Conservation (phyloP, 53 echinoderm and acorn worm genomes). For the Holothuria leucospilota region DNA sequence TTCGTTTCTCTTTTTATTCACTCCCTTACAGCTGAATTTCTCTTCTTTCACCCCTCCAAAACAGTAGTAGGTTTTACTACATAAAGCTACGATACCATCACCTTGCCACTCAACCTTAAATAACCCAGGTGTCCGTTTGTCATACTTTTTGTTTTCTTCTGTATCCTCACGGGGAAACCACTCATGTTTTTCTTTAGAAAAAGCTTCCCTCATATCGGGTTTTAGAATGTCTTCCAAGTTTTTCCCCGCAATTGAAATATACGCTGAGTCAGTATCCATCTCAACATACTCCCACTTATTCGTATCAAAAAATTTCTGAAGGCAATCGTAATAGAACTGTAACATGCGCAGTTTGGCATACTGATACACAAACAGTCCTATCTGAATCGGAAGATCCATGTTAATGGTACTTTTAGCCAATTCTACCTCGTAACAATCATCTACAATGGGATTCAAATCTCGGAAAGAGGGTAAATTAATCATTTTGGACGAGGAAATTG, state of each 20-base stretch:
- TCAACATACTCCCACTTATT: slow-evolving; percentile 12
- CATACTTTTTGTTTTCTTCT: slow-evolving; percentile 39
- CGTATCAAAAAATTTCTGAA: neutral
- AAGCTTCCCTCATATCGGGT: neutral
- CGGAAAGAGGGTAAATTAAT: slow-evolving; percentile 27
- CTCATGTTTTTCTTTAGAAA: neutral
- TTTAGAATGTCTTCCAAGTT: slow-evolving; percentile 47
- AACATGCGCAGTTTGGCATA: slow-evolving; percentile 3
- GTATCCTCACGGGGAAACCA: slow-evolving; percentile 33
- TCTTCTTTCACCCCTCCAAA: slow-evolving; percentile 33
- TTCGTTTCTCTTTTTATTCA: slow-evolving; percentile 63
- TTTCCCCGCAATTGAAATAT: slow-evolving; percentile 1
- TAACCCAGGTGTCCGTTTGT: slow-evolving; percentile 70
- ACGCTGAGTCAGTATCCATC: neutral
- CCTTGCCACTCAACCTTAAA: slow-evolving; percentile 81
- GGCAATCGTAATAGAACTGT: slow-evolving; percentile 67
- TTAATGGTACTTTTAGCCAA: slow-evolving; percentile 36
- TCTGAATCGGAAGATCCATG: slow-evolving; percentile 30
- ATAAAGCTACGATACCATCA: slow-evolving; percentile 68
- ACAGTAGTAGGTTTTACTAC: slow-evolving; percentile 66
- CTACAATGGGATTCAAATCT: slow-evolving; percentile 28
- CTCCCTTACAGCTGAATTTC: slow-evolving; percentile 77
- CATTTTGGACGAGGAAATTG: too few relatives aligned
- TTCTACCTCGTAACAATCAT: too few relatives aligned
- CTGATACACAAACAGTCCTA: slow-evolving; percentile 13